Evolutionary conservation across 2,888 invertebrate species (phyloP), one percentile per base, ranked within the genome.

Genomic region (Brachypterus glaber): DNA sequence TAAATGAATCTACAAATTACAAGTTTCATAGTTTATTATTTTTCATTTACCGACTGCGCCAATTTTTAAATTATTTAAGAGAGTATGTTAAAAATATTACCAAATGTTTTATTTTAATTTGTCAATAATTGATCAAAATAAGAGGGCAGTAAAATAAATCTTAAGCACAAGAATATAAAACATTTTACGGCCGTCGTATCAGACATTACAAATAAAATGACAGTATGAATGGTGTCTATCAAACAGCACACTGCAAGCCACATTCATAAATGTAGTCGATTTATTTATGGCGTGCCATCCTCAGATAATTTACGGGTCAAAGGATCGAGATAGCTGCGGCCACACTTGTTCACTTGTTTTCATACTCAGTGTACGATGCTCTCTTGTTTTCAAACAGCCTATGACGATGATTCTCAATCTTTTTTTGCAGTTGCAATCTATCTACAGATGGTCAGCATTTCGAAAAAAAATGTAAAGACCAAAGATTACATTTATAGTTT

Each of bases 271-370:
- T 56, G 58, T 61, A 52, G n/a, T 53, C 60, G 57, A 58, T 60
- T 60, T 61, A 63, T 64, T 64, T 64, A 63, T 60, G 64, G 59
- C 59, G 60, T 63, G 60, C 60, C 59, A 60, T 63, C 60, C 56
- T 55, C 53, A 55, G 58, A 62, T 64, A 63, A 65, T 62, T 63
- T 61, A 63, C 62, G 62, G 64, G 64, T 64, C 64, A 62, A 52
- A 55, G 58, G 51, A 53, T 55, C 50, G 48, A 53, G 61, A 60
- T 60, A 59, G 51, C 55, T 47, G 45, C 47, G 54, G 53, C 52
- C 54, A 52, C 55, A 53, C 54, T 55, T 48, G 50, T 39, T 51
- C 37, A 43, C 44, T 45, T 43, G 49, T 43, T 21, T 21, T 21
- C 21, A 21, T 21, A 21, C 21, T 9, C 21, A 9, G 21, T 21